Evolutionary conservation across 2,888 invertebrate genomes (phyloP).

Genomic region (Lycaena phlaeas): DNA sequence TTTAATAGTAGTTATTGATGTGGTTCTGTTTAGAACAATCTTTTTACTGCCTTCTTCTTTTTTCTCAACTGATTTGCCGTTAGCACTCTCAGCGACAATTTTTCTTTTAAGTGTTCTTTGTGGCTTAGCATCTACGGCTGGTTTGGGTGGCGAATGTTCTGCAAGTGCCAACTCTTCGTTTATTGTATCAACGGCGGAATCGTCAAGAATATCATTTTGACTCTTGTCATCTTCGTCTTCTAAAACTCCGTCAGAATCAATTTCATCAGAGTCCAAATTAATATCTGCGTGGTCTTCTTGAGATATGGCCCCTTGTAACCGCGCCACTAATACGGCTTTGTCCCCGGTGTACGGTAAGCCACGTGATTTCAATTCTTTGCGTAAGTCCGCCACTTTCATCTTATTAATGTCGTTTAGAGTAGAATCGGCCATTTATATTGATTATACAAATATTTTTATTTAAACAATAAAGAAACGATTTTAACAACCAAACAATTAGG

Average conservation of each 20-base stretch:
- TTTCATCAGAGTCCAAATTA: slow-evolving; percentile 60
- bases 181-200: slow-evolving; percentile 45
- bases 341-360: slow-evolving; percentile 83
- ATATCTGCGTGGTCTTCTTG: slow-evolving; percentile 53
- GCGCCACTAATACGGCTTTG: slow-evolving; percentile 85
- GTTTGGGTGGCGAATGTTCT: slow-evolving; percentile 28
- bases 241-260: slow-evolving; percentile 66
- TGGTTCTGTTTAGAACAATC: slow-evolving; percentile 73
- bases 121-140: slow-evolving; percentile 34
- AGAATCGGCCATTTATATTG: slow-evolving; percentile 29
- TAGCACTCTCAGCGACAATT: slow-evolving; percentile 31
- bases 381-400: slow-evolving; percentile 86
- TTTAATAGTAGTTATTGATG: slow-evolving; percentile 28
- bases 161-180: slow-evolving; percentile 51
- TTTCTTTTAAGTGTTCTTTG: slow-evolving; percentile 47
- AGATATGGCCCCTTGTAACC: slow-evolving; percentile 76
- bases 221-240: slow-evolving; percentile 72
- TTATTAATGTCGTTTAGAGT: slow-evolving; percentile 43
- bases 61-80: slow-evolving; percentile 30
- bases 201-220: slow-evolving; percentile 53
- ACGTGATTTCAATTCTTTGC: slow-evolving; percentile 84
- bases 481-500: neutral
- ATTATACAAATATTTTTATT: neutral
- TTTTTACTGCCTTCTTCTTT: slow-evolving; percentile 73
- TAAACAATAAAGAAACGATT: slow-evolving; percentile 2